Evolutionary conservation across 2,797 vertebrate species (phyloP).

Genomic region (Gallinago nigripennis): DNA sequence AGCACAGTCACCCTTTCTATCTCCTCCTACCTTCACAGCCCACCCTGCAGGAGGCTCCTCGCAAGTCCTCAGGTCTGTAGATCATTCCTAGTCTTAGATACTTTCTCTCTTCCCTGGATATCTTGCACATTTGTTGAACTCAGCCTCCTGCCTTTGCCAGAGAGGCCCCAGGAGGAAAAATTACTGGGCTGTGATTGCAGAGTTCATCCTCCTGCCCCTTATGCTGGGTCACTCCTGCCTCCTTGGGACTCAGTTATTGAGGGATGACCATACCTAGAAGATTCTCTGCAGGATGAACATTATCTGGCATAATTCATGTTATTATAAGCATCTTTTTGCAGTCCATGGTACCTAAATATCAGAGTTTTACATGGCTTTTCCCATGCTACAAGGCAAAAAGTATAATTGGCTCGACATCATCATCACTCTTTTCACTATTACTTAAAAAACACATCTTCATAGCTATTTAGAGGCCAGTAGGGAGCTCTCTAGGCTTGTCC

Average conservation of each 20-base stretch:
- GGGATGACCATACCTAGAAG: not conserved
- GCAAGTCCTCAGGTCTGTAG: not conserved
- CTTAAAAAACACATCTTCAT: not conserved
- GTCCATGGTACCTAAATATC: not conserved
- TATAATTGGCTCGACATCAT: not conserved
- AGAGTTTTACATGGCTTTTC: not conserved
- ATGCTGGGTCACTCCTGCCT: not conserved
- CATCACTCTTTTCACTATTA: not conserved
- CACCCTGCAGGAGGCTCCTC: not conserved
- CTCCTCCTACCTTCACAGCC: not conserved
- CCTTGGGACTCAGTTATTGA: not conserved
- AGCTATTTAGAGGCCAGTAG: not conserved
- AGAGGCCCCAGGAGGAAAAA: not conserved
- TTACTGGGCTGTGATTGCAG: not conserved
- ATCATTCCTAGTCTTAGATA: not conserved
- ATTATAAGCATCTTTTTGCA: not conserved
- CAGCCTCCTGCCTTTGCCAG: not conserved
- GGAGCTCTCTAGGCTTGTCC: constrained; percentile 8
- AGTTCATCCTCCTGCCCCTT: not conserved
- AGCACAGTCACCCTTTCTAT: not conserved
- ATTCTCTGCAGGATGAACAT: not conserved
- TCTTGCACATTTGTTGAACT: not conserved
- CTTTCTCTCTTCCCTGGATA: not conserved
- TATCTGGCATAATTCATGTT: not conserved
- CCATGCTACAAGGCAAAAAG: not conserved